These are phyloP conservation scores for Diorhabda carinulata DNA, from an alignment of 1,140 invertebrate species.

Conservation along the genomic window DNA sequence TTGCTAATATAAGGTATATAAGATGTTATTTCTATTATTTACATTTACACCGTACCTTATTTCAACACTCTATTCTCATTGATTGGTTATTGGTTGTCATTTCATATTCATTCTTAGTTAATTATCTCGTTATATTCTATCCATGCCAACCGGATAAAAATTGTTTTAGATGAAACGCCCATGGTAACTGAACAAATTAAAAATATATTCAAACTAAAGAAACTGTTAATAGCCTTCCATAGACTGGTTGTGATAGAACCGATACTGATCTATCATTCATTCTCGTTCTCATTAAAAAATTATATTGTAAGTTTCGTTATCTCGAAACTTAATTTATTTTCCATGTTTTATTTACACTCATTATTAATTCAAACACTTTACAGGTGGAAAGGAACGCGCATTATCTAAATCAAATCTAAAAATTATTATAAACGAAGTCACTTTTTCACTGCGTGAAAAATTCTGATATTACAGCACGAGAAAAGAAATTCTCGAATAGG, in stretches of 20 bases:
- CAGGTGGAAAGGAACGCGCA: conserved; percentile 2
- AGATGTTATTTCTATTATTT: no score
- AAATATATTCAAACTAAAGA: conserved; percentile 2
- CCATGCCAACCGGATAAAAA: no score
- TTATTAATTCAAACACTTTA: conserved; percentile 15
- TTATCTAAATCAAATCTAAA: conserved; percentile 11
- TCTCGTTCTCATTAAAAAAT: conserved; percentile 8
- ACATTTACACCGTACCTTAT: no score
- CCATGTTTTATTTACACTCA: conserved; percentile 9
- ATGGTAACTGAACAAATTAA: conserved; percentile 2
- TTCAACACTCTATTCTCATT: no score
- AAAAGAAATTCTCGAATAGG: background rate
- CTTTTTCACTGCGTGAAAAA: conserved; percentile 2
- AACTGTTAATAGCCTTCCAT: conserved; percentile 7
- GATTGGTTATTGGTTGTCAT: no score
- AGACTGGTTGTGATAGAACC: conserved; percentile 1
- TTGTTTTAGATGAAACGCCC: background rate
- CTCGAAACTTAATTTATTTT: conserved; percentile 14
- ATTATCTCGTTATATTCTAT: no score
- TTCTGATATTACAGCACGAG: background rate
- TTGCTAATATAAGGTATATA: no score
- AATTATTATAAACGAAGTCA: conserved; percentile 9
- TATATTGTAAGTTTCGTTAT: conserved; percentile 8
- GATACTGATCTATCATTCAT: conserved; percentile 12
- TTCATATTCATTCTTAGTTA: no score